These are phyloP conservation scores for Catocala nupta DNA, from an alignment of 2,888 invertebrate species.

Conservation along the genomic window DNA sequence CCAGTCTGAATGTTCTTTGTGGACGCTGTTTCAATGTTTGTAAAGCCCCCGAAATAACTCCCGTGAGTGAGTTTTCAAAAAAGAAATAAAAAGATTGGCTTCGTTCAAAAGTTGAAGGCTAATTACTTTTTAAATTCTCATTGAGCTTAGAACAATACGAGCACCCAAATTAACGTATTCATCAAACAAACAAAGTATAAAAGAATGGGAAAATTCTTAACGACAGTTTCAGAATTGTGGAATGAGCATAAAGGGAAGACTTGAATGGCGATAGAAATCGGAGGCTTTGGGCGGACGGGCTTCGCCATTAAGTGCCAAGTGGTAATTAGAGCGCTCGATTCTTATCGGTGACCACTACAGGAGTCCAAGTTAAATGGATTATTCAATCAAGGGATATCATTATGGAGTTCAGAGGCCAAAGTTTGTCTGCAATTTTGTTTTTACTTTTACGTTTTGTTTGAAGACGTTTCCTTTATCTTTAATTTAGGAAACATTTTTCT, in stretches of 20 bases:
- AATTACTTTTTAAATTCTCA: not conserved
- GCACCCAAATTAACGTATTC: slow-evolving; percentile 1
- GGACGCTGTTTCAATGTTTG: too few relatives aligned
- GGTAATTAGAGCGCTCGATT: slow-evolving; percentile 45
- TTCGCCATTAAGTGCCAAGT: slow-evolving; percentile 41
- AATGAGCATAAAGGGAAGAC: slow-evolving; percentile 28
- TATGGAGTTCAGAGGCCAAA: slow-evolving; percentile 27
- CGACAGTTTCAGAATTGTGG: slow-evolving; percentile 25
- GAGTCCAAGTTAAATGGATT: slow-evolving; percentile 32
- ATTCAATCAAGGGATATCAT: slow-evolving; percentile 41
- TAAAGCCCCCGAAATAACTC: too few relatives aligned
- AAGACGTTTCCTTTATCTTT: not conserved
- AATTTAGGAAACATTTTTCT: not conserved
- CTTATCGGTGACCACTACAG: slow-evolving; percentile 41
- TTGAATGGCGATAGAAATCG: slow-evolving; percentile 37
- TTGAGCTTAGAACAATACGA: not conserved
- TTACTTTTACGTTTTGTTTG: not conserved
- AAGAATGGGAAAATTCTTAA: not conserved
- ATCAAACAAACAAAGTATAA: slow-evolving; percentile 4
- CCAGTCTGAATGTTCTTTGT: too few relatives aligned
- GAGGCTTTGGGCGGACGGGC: slow-evolving; percentile 13
- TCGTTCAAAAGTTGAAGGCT: not conserved
- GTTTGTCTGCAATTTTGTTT: slow-evolving; percentile 15
- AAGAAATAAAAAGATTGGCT: too few relatives aligned
- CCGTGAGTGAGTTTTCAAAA: too few relatives aligned